Evolutionary conservation across 2,113 vertebrate genomes (phyloP).

Genomic region (Anseranas semipalmata): DNA sequence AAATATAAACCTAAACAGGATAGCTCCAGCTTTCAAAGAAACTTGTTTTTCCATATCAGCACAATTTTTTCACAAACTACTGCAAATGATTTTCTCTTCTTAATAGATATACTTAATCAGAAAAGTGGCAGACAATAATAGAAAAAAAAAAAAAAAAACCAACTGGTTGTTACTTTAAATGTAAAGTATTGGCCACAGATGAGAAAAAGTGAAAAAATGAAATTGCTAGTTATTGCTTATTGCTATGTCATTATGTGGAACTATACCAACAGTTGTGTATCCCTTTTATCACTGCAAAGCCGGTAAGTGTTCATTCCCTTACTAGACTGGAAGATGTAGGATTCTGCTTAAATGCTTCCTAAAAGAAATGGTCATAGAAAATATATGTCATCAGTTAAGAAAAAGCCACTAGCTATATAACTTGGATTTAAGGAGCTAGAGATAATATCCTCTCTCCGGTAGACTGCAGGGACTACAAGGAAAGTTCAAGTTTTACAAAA

Average conservation of each 20-base stretch:
- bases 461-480: background rate
- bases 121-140: background rate
- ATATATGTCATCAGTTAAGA: background rate
- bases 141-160: background rate
- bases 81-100: background rate
- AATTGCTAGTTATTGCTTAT: background rate
- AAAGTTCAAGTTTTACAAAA: background rate
- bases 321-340: background rate
- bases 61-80: background rate
- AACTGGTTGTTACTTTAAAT: background rate
- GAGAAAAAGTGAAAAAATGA: background rate
- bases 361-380: background rate
- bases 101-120: background rate
- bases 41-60: background rate
- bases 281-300: background rate
- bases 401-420: background rate
- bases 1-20: background rate
- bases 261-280: background rate
- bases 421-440: background rate
- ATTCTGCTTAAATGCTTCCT: background rate
- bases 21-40: background rate
- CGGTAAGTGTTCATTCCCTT: background rate
- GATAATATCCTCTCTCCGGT: background rate
- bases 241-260: background rate
- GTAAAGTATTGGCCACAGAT: background rate